Conservation (phyloP, 2,888 invertebrate species). For the Trilocha varians region DNA sequence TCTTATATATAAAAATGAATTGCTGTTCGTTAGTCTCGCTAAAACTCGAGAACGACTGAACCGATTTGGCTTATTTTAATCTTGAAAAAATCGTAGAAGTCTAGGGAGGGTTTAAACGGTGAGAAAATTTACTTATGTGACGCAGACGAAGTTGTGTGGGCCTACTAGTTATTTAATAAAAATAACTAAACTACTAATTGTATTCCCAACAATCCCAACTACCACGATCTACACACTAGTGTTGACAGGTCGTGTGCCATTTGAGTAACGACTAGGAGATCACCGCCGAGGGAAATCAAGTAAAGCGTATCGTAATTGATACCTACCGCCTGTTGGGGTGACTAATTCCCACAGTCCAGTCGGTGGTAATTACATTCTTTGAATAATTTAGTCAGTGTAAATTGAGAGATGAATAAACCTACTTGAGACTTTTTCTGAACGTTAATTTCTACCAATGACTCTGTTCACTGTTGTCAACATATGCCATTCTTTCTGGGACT, state of each 20-base stretch:
- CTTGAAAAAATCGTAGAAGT: too few species aligned
- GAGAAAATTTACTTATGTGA: too few species aligned
- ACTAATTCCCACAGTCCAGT: slow-evolving; percentile 6
- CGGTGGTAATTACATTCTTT: not conserved
- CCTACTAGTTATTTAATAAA: too few species aligned
- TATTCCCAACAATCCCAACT: too few species aligned
- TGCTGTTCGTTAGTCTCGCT: too few species aligned
- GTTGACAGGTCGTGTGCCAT: slow-evolving; percentile 53
- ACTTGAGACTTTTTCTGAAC: not conserved
- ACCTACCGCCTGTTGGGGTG: slow-evolving; percentile 7
- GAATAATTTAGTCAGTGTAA: slow-evolving; percentile 1
- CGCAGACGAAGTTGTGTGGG: too few species aligned
- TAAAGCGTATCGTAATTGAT: slow-evolving; percentile 29
- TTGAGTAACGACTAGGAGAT: slow-evolving; percentile 45
- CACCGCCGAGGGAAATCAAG: slow-evolving; percentile 54
- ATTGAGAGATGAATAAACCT: too few species aligned
- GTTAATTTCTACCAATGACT: not conserved
- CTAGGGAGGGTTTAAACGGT: too few species aligned
- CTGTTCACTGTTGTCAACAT: not conserved
- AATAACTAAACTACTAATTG: not conserved
- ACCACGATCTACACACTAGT: slow-evolving; percentile 7
- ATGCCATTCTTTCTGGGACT: too few species aligned
- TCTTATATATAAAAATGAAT: too few species aligned
- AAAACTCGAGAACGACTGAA: too few species aligned
- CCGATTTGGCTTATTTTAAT: too few species aligned